Base-by-base conservation (phyloP, 2,888 invertebrate genomes). In the Nebria salina region DNA sequence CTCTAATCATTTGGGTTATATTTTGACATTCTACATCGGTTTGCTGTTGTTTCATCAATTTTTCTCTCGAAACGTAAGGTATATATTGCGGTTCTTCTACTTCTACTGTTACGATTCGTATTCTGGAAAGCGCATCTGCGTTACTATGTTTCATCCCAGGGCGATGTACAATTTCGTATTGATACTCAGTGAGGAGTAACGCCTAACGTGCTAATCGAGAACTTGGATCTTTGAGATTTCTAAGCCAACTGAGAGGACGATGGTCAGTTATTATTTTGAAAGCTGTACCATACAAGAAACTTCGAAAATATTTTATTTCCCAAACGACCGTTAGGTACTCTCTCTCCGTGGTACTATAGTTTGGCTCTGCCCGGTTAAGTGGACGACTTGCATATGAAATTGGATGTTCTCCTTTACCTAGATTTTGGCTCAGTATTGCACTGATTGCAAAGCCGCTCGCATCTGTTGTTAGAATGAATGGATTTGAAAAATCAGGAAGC, bases 361-460 rank as follows among this genome's bases (percentile, higher is more conserved):
- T n/a, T n/a, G n/a, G n/a, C n/a, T n/a, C n/a, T n/a, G n/a, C n/a
- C n/a, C n/a, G n/a, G n/a, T n/a, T n/a, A n/a, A n/a, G n/a, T n/a
- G n/a, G n/a, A n/a, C 83, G 6, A 72, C 83, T 83, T 0, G 83
- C 83, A 34, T 83, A 84, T 4, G 82, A 83, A 2, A 84, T 72
- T 1, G 84, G 83, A 2, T 82, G 41, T 79, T 84, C 83, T 15
- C 77, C 77, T 1, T 82, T 83, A 34, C 83, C 75, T n/a, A 82
- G 65, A 20, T 65, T 77, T 68, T 86, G 85, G 8, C 73, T 26
- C n/a, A 73, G 15, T 6, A 78, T 42, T 2, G 82, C 83, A 4
- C 84, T 85, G 1, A 86, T 73, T 2, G 85, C 85, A 41, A 76
- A 81, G 0, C 81, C 82, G 0, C 83, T 84, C 0, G 85, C 82